These are phyloP conservation scores for Aptenodytes patagonicus DNA, from an alignment of 2,113 vertebrate species.

Conservation along the genomic window DNA sequence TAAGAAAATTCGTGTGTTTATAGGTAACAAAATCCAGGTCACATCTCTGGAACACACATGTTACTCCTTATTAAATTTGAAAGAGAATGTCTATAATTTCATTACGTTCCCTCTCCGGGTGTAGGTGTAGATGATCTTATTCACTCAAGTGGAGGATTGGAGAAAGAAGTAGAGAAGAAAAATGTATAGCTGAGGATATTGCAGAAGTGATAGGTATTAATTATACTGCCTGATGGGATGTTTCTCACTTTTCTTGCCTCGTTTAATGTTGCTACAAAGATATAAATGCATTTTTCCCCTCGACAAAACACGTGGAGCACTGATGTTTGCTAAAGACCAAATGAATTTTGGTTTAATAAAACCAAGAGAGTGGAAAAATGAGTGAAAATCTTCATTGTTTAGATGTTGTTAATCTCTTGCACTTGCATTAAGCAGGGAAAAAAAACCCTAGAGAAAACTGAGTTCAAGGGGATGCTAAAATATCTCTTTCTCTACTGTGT, in stretches of 20 bases:
- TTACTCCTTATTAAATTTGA: conserved; percentile 22
- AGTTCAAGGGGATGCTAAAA: neutral
- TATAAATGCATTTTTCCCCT: neutral
- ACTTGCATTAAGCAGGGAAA: neutral
- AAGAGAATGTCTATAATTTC: neutral
- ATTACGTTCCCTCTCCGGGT: neutral
- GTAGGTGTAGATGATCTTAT: neutral
- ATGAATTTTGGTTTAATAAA: neutral
- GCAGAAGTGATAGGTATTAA: neutral
- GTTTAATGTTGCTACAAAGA: neutral
- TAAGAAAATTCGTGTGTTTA: neutral
- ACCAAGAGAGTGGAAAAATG: neutral
- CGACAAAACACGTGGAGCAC: neutral
- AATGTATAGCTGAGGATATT: neutral
- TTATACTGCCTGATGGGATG: neutral
- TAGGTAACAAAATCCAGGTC: neutral
- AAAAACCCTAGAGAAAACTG: neutral
- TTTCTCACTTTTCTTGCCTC: neutral
- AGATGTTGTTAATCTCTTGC: neutral
- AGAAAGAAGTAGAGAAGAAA: neutral
- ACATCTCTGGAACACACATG: neutral
- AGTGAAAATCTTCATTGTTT: neutral
- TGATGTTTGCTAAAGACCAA: neutral
- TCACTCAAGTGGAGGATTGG: neutral
- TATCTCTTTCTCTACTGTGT: neutral